Conservation (phyloP, 2,113 vertebrate genomes). For the Rynchops niger region DNA sequence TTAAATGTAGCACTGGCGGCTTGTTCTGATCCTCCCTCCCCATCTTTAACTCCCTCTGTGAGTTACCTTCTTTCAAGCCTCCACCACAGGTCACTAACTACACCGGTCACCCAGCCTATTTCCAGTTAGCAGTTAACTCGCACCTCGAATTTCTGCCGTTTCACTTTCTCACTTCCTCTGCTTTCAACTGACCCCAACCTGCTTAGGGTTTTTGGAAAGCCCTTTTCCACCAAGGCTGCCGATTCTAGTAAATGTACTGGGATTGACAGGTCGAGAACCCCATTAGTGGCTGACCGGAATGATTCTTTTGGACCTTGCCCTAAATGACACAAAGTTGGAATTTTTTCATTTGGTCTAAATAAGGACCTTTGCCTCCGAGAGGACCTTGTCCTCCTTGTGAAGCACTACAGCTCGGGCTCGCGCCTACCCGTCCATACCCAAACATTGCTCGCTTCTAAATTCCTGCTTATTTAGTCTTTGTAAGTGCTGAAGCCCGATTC, state of each 20-base stretch:
- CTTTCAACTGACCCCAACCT: not conserved
- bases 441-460: not conserved
- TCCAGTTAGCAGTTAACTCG: not conserved
- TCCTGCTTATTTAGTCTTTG: not conserved
- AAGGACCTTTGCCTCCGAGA: not conserved
- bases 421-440: not conserved
- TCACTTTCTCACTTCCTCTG: not conserved
- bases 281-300: not conserved
- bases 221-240: not conserved
- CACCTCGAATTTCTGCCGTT: not conserved
- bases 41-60: not conserved
- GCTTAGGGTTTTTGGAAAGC: not conserved
- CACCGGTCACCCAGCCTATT: not conserved
- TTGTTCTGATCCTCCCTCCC: not conserved
- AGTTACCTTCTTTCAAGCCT: not conserved
- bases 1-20: not conserved
- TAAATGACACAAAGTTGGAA: not conserved
- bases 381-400: not conserved
- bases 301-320: not conserved
- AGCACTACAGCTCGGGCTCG: not conserved
- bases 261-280: not conserved
- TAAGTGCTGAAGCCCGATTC: not conserved
- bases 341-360: not conserved
- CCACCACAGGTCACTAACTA: not conserved
- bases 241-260: not conserved